A percentile compares a stretch with the other conserved stretches of the same genome.
These are phyloP conservation scores for Esperia sulphurella DNA, from an alignment of 2,888 invertebrate genomes.

Conservation along the genomic window DNA sequence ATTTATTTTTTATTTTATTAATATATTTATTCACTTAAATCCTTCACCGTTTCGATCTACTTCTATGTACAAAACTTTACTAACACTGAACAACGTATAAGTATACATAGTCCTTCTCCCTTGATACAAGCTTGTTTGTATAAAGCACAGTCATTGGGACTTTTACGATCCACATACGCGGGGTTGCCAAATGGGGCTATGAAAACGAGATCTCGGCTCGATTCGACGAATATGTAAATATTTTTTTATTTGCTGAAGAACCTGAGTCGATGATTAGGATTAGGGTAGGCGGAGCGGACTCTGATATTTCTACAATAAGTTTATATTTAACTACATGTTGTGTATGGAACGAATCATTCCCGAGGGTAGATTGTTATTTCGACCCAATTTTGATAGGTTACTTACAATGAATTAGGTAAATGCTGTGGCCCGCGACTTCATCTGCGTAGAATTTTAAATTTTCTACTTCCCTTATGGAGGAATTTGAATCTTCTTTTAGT, in stretches of 20 bases:
- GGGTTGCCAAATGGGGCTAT: constrained; percentile 60
- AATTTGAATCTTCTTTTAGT: too few species aligned
- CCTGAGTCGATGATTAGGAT: constrained; percentile 29
- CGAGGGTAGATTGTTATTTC: too few species aligned
- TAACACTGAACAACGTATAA: not conserved
- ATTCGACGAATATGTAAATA: constrained; percentile 50
- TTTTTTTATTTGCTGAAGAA: constrained; percentile 36
- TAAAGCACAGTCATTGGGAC: constrained; percentile 40
- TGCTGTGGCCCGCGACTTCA: too few species aligned
- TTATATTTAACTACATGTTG: too few species aligned
- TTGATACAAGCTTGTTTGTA: constrained; percentile 36
- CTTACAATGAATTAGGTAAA: too few species aligned
- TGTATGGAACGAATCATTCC: too few species aligned
- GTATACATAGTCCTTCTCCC: not conserved
- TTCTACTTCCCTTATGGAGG: too few species aligned
- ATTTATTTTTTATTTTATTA: too few species aligned
- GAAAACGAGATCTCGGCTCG: constrained; percentile 49
- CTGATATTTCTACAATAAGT: too few species aligned
- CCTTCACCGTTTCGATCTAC: constrained; percentile 2
- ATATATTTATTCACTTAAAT: too few species aligned
- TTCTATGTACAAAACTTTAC: constrained; percentile 5
- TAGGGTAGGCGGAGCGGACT: constrained; percentile 11
- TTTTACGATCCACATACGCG: constrained; percentile 43
- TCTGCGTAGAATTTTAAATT: too few species aligned
- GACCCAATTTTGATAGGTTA: too few species aligned